phyloP scores from a whole-genome alignment of 2,113 vertebrate species.

The Calyptommatus sinebrachiatus region DNA sequence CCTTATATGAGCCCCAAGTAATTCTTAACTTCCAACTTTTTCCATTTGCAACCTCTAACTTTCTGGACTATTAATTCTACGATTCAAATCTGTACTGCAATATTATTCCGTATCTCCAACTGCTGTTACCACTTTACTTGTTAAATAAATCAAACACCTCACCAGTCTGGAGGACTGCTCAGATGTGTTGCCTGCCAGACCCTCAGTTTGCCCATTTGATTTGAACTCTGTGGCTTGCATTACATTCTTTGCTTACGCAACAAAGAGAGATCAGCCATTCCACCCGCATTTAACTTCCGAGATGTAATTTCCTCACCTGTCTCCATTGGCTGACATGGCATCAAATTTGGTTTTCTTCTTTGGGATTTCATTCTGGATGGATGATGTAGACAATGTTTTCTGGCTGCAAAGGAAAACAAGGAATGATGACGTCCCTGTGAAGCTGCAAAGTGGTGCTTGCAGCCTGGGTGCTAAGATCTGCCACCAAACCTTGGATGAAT shows the following conservation, averaged over 20 bases:
- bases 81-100: too few species aligned
- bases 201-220: too few species aligned
- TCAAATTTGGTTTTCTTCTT: slow-evolving; percentile 86
- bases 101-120: too few species aligned
- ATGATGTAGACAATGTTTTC: slow-evolving; percentile 84
- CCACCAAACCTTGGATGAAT: slow-evolving; percentile 13
- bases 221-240: slow-evolving; percentile 8
- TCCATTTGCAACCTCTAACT: too few species aligned
- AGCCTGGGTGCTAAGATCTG: not conserved
- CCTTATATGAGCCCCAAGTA: too few species aligned
- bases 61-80: too few species aligned
- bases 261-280: slow-evolving; percentile 23
- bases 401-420: slow-evolving; percentile 69
- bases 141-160: too few species aligned
- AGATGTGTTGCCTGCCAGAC: too few species aligned
- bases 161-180: too few species aligned
- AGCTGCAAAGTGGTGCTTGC: slow-evolving; percentile 28
- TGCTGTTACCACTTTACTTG: too few species aligned
- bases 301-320: slow-evolving; percentile 73
- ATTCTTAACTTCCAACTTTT: too few species aligned
- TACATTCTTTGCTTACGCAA: not conserved
- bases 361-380: slow-evolving; percentile 84
- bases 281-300: not conserved
- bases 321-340: slow-evolving; percentile 78
- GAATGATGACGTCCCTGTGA: slow-evolving; percentile 55